Evolutionary conservation across 1,140 invertebrate genomes (phyloP), one percentile per base, ranked within the genome.

Genomic region (Anthonomus grandis): DNA sequence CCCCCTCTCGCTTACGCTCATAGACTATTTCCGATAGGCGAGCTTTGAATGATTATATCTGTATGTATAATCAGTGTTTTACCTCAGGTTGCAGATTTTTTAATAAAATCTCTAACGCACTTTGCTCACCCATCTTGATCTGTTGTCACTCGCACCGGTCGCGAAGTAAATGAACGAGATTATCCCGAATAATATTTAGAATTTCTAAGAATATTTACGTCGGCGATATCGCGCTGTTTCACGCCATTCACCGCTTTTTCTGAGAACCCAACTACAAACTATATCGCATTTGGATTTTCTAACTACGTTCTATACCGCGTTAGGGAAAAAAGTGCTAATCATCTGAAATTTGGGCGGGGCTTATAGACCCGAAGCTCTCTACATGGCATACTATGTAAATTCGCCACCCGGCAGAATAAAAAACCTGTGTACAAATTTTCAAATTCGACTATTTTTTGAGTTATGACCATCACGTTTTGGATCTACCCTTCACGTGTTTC

Each of bases 51-150:
- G n/a, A n/a, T n/a, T n/a, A n/a, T n/a, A n/a, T n/a, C n/a, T n/a
- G n/a, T n/a, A n/a, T n/a, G n/a, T n/a, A n/a, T n/a, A n/a, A n/a
- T n/a, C n/a, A n/a, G n/a, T n/a, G n/a, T n/a, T n/a, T n/a, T n/a
- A n/a, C n/a, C n/a, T n/a, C n/a, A n/a, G n/a, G n/a, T n/a, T n/a
- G n/a, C n/a, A n/a, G n/a, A n/a, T n/a, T 39, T 17, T 39, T 6
- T 39, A 39, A 17, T 15, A 39, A 12, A 39, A 39, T 39, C 37
- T 39, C 37, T 39, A 39, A 39, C 37, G 9, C 17, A 17, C 37
- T n/a, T 39, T 39, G 37, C 37, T 39, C 13, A 39, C 10, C 37
- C 37, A 39, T 39, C 37, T 17, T 39, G 15, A 39, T 39, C 5
- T 6, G 5, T 9, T 9, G 9, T 39, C 15, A 17, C 17, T 15